These are phyloP conservation scores for Cryptus armator DNA, from an alignment of 2,888 invertebrate species.

Conservation along the genomic window DNA sequence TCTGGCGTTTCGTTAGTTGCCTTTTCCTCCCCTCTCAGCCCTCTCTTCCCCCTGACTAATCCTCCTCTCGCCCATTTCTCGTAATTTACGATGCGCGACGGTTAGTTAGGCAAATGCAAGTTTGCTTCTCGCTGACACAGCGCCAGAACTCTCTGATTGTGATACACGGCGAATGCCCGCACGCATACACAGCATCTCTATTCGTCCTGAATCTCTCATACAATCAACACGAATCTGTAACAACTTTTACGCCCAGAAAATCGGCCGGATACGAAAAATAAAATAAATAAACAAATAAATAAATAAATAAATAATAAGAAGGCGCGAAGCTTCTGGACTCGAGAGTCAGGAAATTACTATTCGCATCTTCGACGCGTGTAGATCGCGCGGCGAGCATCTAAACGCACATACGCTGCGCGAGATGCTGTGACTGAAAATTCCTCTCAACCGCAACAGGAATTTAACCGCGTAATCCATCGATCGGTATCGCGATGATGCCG, in stretches of 20 bases:
- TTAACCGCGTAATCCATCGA: constrained; percentile 65
- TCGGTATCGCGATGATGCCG: constrained; percentile 64
- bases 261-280: neutral
- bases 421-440: constrained; percentile 69
- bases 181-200: constrained; percentile 1
- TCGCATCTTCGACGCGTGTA: constrained; percentile 50
- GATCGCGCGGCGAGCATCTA: constrained; percentile 33
- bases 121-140: constrained; percentile 57
- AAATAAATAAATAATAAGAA: constrained; percentile 22
- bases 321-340: constrained; percentile 34
- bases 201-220: neutral
- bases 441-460: constrained; percentile 72
- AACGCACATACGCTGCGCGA: constrained; percentile 18
- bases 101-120: constrained; percentile 46
- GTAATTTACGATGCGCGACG: constrained; percentile 60
- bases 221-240: neutral
- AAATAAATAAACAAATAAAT: constrained; percentile 11
- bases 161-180: constrained; percentile 16
- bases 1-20: constrained; percentile 32
- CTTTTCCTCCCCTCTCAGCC: neutral
- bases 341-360: constrained; percentile 55
- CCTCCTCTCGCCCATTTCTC: constrained; percentile 18
- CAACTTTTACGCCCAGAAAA: neutral
- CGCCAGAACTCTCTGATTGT: constrained; percentile 46
- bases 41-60: no score